phyloP scores from a whole-genome alignment of 2,888 invertebrate genomes.

The Arrhopalites spinosus region DNA sequence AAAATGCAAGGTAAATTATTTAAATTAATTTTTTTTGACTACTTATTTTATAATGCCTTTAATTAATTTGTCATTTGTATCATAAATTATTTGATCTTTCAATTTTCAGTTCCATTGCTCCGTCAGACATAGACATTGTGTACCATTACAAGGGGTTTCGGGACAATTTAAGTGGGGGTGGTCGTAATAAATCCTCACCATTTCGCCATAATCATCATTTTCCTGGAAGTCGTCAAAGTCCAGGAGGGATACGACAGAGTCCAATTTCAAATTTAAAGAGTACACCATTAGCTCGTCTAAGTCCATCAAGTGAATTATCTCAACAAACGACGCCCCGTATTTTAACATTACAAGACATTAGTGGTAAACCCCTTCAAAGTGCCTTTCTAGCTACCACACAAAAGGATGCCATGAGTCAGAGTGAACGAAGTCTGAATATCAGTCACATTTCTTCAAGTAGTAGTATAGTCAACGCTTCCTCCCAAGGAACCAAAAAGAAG shows the following conservation, averaged over 20 bases:
- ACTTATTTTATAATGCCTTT: no score
- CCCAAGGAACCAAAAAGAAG: slow-evolving; percentile 57
- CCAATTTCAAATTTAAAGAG: slow-evolving; percentile 70
- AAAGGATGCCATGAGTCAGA: slow-evolving; percentile 86
- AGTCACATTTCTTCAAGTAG: slow-evolving; percentile 70
- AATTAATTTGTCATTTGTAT: no score
- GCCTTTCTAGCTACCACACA: slow-evolving; percentile 85
- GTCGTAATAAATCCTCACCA: slow-evolving; percentile 57
- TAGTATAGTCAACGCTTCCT: slow-evolving; percentile 58
- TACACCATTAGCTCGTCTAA: slow-evolving; percentile 85
- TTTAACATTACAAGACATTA: slow-evolving; percentile 89
- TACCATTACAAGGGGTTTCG: slow-evolving; percentile 94
- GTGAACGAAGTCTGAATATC: slow-evolving; percentile 88
- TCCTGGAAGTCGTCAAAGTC: slow-evolving; percentile 52
- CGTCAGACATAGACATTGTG: slow-evolving; percentile 95
- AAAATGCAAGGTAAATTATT: no score
- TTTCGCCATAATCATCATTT: slow-evolving; percentile 55
- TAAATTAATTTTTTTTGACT: no score
- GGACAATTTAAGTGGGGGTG: slow-evolving; percentile 62
- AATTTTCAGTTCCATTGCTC: slow-evolving; percentile 95
- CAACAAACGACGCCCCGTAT: slow-evolving; percentile 87
- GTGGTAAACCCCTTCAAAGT: slow-evolving; percentile 88
- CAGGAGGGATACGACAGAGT: slow-evolving; percentile 57
- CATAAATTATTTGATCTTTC: no score
- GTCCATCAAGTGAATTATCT: slow-evolving; percentile 89